Conservation (phyloP, 37 sponge, comb jelly and placozoan genomes). For the Ephydatia muelleri region DNA sequence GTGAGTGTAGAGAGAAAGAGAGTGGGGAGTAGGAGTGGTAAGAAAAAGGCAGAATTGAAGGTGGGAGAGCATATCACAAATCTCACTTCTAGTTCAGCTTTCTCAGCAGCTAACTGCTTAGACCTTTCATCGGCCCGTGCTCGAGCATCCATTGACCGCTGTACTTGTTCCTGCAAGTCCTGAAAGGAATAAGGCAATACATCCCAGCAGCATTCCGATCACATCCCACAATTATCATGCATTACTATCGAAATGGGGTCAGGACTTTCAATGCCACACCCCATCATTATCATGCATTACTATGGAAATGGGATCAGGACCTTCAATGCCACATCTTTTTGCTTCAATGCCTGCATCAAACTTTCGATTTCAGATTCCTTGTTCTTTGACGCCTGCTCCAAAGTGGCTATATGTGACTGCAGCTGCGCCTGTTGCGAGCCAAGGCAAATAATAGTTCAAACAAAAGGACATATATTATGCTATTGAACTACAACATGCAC, state of each 20-base stretch:
- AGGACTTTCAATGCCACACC: background rate
- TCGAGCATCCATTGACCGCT: conserved; percentile 19
- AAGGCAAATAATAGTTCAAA: background rate
- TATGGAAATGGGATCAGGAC: conserved; percentile 1
- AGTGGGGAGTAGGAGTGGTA: background rate
- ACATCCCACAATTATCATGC: background rate
- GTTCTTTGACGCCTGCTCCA: conserved; percentile 29
- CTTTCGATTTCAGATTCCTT: conserved; percentile 59
- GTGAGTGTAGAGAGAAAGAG: background rate
- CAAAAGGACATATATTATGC: background rate
- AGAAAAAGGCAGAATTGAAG: background rate
- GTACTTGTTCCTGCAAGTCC: conserved; percentile 45
- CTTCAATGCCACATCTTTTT: conserved; percentile 21
- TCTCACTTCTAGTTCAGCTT: conserved; percentile 18
- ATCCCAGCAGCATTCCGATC: background rate
- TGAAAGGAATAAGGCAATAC: background rate
- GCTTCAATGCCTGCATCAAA: conserved; percentile 37
- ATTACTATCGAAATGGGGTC: background rate
- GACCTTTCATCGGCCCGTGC: conserved; percentile 23
- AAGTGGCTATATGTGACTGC: conserved; percentile 26
- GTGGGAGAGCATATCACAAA: background rate
- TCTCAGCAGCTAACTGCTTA: conserved; percentile 20
- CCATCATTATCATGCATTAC: no score
- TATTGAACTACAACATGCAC: no score
- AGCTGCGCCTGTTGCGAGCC: conserved; percentile 34